Evolutionary conservation across 2,888 invertebrate species (phyloP), one percentile per base, ranked within the genome.

Genomic region (Beris chalybata): DNA sequence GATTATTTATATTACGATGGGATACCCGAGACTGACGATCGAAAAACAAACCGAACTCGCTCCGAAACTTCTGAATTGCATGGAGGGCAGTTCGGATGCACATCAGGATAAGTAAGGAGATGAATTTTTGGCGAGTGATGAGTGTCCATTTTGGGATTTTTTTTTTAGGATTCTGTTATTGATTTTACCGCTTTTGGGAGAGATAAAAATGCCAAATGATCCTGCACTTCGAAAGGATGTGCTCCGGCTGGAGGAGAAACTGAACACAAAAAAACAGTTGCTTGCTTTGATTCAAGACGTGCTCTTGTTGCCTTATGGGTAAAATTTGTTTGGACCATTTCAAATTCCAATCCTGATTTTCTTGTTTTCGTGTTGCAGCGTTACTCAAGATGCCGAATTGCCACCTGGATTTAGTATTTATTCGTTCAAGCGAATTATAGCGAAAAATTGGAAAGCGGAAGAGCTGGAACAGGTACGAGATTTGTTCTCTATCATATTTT

Each of bases 1-100:
- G 11, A 92, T 96, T 66, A 93, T 97, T 74, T 97, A 96, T 78
- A 90, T 97, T 70, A 94, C 93, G 76, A 86, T 94, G 86, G 96
- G 96, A 7, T 96, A 88, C 81, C 93, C 95, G 0, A 84, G 96
- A 63, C 81, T 95, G 73, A 85, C 89, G 11, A 81, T 86, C 56
- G 89, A 88, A 9, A 87, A 90, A 74, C 94, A 94, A 79, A 84
- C 88, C 5, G 86, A 86, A 70, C 79, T 95, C 68, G 85, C 92
- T 12, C 91, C 94, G 5, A 83, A 85, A 68, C 81, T 96, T 64
- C 81, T 96, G 30, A 87, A 87, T 74, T 89, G 93, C 69, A 83
- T 93, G 55, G 90, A 91, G 74, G 89, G 88, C 64, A 92, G 92
- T 77, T 91, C 95, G 38, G 85, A 87, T 70, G 86, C 86, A 45